Evolutionary conservation across 2,888 invertebrate species (phyloP).

Genomic region (Lasioglossum marginatum): DNA sequence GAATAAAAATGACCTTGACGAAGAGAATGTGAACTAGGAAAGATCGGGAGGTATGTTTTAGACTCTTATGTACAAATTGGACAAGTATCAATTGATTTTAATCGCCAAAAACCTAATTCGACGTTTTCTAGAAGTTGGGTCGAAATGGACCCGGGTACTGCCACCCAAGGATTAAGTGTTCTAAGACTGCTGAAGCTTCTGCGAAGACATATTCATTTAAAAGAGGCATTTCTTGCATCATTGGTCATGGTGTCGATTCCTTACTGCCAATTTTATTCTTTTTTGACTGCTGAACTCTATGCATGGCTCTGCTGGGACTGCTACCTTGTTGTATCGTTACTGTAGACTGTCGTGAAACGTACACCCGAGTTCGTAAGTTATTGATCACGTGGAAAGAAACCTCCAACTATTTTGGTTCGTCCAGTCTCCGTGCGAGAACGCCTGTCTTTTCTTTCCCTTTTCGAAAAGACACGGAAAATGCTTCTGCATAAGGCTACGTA

Average conservation of each 20-base stretch:
- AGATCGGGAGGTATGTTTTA: not conserved
- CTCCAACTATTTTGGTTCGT: slow-evolving; percentile 27
- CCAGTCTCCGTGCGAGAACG: not conserved
- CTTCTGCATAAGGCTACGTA: slow-evolving; percentile 28
- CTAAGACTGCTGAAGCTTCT: not conserved
- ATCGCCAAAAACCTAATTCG: not conserved
- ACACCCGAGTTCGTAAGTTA: not conserved
- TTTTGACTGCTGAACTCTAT: not conserved
- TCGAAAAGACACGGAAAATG: slow-evolving; percentile 5
- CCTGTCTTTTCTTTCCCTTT: not conserved
- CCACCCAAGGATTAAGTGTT: not conserved
- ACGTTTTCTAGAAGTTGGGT: not conserved
- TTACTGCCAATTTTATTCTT: not conserved
- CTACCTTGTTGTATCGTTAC: not conserved
- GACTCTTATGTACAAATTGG: not conserved
- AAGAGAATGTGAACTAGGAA: not conserved
- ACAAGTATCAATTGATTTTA: not conserved
- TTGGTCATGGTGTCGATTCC: not conserved
- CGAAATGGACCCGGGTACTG: not conserved
- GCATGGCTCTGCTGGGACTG: not conserved
- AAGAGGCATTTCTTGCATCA: not conserved
- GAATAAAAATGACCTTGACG: not conserved
- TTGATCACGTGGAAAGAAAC: not conserved
- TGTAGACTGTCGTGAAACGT: not conserved
- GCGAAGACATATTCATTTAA: not conserved